Evolutionary conservation across 2,113 vertebrate genomes (phyloP).

Genomic region (Furnarius figulus): DNA sequence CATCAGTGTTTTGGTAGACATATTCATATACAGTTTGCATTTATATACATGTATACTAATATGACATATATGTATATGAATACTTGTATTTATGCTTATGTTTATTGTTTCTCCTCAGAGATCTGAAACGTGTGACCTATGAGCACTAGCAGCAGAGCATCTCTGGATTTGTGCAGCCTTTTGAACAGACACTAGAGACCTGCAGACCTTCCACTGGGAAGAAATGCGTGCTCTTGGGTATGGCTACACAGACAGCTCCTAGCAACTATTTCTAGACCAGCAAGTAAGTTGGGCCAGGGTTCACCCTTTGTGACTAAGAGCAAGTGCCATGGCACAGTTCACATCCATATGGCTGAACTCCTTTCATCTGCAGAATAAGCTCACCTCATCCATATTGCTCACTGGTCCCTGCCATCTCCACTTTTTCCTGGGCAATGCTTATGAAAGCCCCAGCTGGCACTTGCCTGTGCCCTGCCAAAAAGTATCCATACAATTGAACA

Average conservation of each 20-base stretch:
- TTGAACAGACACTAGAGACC: not conserved
- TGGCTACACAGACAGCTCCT: not conserved
- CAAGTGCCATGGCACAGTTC: not conserved
- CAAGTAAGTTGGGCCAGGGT: not conserved
- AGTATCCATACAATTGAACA: not conserved
- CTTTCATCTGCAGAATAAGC: not conserved
- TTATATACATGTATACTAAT: not conserved
- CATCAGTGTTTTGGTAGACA: not conserved
- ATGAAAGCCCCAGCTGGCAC: not conserved
- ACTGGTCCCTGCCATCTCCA: not conserved
- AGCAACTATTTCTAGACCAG: not conserved
- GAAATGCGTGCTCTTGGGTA: not conserved
- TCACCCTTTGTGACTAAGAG: not conserved
- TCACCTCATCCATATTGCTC: not conserved
- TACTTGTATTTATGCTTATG: not conserved
- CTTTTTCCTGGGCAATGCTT: not conserved
- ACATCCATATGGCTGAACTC: not conserved
- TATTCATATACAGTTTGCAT: not conserved
- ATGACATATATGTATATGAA: not conserved
- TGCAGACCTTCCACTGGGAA: not conserved
- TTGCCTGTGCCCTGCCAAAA: not conserved
- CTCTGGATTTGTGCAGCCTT: not conserved
- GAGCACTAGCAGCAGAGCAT: not conserved
- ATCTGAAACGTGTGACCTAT: not conserved
- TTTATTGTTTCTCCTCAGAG: not conserved